These are phyloP conservation scores for Xenopus borealis DNA, from an alignment of 2,113 vertebrate genomes.

Conservation along the genomic window DNA sequence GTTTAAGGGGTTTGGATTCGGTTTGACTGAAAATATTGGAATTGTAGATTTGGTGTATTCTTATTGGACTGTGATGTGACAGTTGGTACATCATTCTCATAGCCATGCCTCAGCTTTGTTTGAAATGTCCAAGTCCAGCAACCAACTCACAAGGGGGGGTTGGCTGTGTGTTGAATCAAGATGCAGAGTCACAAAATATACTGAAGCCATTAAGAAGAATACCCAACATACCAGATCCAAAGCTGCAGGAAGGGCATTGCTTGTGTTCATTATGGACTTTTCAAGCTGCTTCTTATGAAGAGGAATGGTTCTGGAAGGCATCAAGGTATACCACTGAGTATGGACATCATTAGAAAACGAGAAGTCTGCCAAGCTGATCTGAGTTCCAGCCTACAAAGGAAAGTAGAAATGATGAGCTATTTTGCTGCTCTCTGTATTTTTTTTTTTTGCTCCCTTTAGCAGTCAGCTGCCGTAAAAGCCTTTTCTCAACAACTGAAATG, in stretches of 20 bases:
- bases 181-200: neutral
- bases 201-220: neutral
- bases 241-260: slow-evolving; percentile 45
- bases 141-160: too few species aligned
- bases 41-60: too few species aligned
- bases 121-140: too few species aligned
- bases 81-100: too few species aligned
- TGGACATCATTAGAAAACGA: slow-evolving; percentile 59
- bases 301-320: slow-evolving; percentile 61
- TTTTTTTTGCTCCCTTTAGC: neutral
- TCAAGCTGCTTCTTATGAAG: slow-evolving; percentile 54
- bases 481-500: neutral
- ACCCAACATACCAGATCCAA: slow-evolving; percentile 68
- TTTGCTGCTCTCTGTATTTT: neutral
- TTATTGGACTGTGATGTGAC: too few species aligned
- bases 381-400: slow-evolving; percentile 66
- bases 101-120: too few species aligned
- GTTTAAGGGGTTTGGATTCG: too few species aligned
- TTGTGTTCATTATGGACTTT: slow-evolving; percentile 48
- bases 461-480: neutral
- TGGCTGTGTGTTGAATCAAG: too few species aligned
- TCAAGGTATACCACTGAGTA: slow-evolving; percentile 73
- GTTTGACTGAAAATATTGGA: too few species aligned
- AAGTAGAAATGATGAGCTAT: neutral
- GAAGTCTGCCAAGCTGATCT: slow-evolving; percentile 71